Conservation (phyloP, 2,888 invertebrate species). For the Proisotoma minuta region DNA sequence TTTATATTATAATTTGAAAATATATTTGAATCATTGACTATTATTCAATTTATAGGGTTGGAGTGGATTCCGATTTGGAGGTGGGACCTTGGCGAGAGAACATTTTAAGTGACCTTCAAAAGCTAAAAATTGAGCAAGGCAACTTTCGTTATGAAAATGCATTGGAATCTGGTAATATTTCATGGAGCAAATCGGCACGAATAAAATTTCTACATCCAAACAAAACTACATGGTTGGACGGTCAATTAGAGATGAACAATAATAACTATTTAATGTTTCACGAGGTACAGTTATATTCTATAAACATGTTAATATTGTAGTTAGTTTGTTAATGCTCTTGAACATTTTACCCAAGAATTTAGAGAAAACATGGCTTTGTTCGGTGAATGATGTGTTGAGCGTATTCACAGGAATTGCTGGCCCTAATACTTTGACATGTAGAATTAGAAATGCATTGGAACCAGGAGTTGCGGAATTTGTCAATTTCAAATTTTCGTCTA, state of each 20-base stretch:
- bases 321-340: no score
- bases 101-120: constrained; percentile 38
- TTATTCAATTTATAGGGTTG: not conserved
- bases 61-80: constrained; percentile 38
- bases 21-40: not conserved
- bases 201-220: constrained; percentile 33
- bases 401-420: constrained; percentile 31
- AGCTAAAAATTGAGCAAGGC: constrained; percentile 27
- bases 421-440: constrained; percentile 28
- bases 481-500: constrained; percentile 39
- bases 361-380: constrained; percentile 38
- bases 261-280: constrained; percentile 44
- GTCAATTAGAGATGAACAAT: constrained; percentile 43
- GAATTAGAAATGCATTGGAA: constrained; percentile 42
- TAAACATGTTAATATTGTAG: no score
- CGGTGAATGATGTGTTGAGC: constrained; percentile 37
- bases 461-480: constrained; percentile 41
- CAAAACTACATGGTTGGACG: constrained; percentile 31
- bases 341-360: constrained; percentile 14
- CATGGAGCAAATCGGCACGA: constrained; percentile 38
- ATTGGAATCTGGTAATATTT: constrained; percentile 29
- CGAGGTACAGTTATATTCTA: constrained; percentile 24
- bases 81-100: constrained; percentile 46
- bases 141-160: constrained; percentile 41
- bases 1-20: not conserved